Conservation (phyloP, 2,888 invertebrate species). For the Calameuta filiformis region DNA sequence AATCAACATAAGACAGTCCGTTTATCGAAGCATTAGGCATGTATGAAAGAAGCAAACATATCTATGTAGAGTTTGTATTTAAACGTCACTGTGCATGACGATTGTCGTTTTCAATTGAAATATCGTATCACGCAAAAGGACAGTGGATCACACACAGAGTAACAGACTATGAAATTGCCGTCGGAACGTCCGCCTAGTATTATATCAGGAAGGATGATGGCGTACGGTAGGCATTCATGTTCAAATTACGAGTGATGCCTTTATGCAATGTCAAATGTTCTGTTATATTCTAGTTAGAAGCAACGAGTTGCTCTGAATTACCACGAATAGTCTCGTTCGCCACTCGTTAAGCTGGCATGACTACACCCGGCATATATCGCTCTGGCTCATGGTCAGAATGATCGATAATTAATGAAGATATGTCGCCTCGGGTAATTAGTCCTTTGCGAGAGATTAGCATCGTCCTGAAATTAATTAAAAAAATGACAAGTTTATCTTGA, state of each 20-base stretch:
- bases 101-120: background rate
- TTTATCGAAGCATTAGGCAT: background rate
- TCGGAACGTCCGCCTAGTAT: background rate
- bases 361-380: background rate
- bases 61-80: background rate
- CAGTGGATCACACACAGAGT: background rate
- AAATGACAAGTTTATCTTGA: background rate
- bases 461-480: background rate
- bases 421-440: background rate
- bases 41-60: background rate
- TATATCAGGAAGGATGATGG: background rate
- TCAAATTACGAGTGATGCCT: slow-evolving; percentile 46
- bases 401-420: background rate
- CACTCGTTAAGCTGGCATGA: slow-evolving; percentile 39
- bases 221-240: slow-evolving; percentile 6
- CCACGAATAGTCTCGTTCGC: slow-evolving; percentile 50
- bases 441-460: background rate
- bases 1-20: background rate
- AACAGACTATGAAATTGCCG: background rate
- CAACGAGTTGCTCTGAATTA: slow-evolving; percentile 56
- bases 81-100: background rate
- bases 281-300: slow-evolving; percentile 57
- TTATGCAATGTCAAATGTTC: slow-evolving; percentile 52
- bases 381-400: background rate
- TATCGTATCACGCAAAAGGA: background rate